Evolutionary conservation across 2,797 vertebrate genomes (phyloP).

Genomic region (Sebastes oblongus): DNA sequence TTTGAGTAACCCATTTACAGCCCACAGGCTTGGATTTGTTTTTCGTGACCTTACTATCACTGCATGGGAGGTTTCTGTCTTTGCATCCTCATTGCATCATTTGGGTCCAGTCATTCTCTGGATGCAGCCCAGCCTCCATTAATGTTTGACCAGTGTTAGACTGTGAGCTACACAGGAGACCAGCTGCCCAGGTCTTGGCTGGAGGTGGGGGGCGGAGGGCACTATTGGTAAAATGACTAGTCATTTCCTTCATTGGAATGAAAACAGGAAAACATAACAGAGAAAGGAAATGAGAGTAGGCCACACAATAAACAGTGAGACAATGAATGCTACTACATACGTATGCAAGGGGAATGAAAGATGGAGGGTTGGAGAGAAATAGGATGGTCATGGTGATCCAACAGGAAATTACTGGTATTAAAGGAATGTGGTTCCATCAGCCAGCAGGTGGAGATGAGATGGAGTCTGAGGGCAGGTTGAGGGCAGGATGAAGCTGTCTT

Average conservation of each 20-base stretch:
- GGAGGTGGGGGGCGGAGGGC: not conserved
- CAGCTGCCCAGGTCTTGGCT: not conserved
- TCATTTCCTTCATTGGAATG: conserved; percentile 24
- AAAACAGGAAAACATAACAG: conserved; percentile 6
- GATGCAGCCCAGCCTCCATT: not conserved
- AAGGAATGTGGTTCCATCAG: conserved; percentile 23
- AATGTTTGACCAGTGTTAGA: conserved; percentile 40
- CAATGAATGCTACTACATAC: not conserved
- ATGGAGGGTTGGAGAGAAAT: not conserved
- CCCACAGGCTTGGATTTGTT: not conserved
- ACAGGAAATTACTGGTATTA: conserved; percentile 59
- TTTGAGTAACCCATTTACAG: not conserved
- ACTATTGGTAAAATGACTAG: not conserved
- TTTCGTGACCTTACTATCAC: not conserved
- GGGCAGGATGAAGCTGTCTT: not conserved
- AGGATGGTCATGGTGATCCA: not conserved
- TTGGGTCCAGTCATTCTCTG: not conserved
- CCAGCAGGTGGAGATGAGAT: conserved; percentile 26
- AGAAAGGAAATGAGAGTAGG: conserved; percentile 32
- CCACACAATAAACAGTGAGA: not conserved
- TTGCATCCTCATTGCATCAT: conserved; percentile 37
- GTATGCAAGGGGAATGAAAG: not conserved
- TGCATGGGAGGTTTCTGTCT: conserved; percentile 8
- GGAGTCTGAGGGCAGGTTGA: not conserved
- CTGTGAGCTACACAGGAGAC: conserved; percentile 6